A percentile compares a stretch with the other conserved stretches of the same genome.
Conservation (phyloP, 2,888 invertebrate genomes). For the Thymelicus acteon region DNA sequence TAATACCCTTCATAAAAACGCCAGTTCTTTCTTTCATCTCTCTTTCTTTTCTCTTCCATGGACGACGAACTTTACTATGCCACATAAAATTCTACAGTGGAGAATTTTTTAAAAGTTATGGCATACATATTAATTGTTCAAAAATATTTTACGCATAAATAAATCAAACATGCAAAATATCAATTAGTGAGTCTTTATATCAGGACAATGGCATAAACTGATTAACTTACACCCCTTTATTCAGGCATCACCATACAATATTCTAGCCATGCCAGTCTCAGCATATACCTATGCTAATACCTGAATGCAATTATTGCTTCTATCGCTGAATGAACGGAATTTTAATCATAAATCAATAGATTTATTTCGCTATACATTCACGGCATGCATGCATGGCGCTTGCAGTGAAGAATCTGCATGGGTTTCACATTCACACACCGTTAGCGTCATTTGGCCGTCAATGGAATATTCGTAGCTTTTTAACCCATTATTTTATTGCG, state of each 20-base stretch:
- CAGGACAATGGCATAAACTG: no score
- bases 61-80: no score
- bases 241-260: slow-evolving; percentile 17
- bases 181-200: no score
- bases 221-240: slow-evolving; percentile 3
- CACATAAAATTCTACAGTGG: no score
- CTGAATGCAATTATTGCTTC: slow-evolving; percentile 65
- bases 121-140: no score
- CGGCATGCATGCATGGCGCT: slow-evolving; percentile 46
- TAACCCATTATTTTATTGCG: slow-evolving; percentile 47
- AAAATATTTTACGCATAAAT: no score
- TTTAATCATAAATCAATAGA: slow-evolving; percentile 65
- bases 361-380: slow-evolving; percentile 56
- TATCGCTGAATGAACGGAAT: slow-evolving; percentile 63
- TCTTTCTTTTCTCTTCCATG: no score
- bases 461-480: slow-evolving; percentile 40
- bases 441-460: slow-evolving; percentile 36
- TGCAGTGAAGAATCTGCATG: slow-evolving; percentile 40
- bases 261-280: slow-evolving; percentile 21
- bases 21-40: no score
- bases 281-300: slow-evolving; percentile 42
- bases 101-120: no score
- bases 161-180: no score
- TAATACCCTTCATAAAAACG: no score
- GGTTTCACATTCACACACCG: slow-evolving; percentile 39